Evolutionary conservation across 2,888 invertebrate genomes (phyloP), one percentile per base, ranked within the genome.

Genomic region (Metopia argyrocephala): DNA sequence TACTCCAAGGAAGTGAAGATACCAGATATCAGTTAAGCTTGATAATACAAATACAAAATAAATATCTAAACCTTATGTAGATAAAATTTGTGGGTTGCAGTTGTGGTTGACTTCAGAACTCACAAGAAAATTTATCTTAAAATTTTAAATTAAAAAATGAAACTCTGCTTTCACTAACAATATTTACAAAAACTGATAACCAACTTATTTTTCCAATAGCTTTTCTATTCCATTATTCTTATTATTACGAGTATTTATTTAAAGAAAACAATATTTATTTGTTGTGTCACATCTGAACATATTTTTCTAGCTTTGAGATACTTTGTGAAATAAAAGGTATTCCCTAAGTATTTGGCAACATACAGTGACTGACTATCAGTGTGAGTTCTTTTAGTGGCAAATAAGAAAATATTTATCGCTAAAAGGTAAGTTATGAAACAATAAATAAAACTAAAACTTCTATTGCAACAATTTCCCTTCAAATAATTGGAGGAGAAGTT

Each of bases 1-100:
- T 84, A 85, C 83, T 85, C 84, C 85, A 86, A 85, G 76, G 48
- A 52, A 78, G 54, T 64, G 45, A 57, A 78, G 59, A 73, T 74
- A 61, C 38, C 74, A 78, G 59, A 73, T 74, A 61, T 27, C 74
- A 48, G 56, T 5, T 21, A 25, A 18, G 0, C 9, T 3, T 59
- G 25, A 5, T 27, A 50, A 62, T 78, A n/a, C n/a, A n/a, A 78
- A 78, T 46, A 74, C 25, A 9, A 45, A 31, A 62, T 54, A 5
- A 31, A 31, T 64, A 64, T 71, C 21, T 71, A 38, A 61, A 61
- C 20, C 50, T 25, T 62, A 48, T 18, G 46, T 62, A 25, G 45
- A 23, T 57, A 25, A 25, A 15, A 27, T 25, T n/a, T 62, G 46
- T 5, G 46, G 31, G 57, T 76, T 65, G 38, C 28, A 62, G 1